These are phyloP conservation scores for Melipona bicolor DNA, from an alignment of 2,888 invertebrate species.

Conservation along the genomic window DNA sequence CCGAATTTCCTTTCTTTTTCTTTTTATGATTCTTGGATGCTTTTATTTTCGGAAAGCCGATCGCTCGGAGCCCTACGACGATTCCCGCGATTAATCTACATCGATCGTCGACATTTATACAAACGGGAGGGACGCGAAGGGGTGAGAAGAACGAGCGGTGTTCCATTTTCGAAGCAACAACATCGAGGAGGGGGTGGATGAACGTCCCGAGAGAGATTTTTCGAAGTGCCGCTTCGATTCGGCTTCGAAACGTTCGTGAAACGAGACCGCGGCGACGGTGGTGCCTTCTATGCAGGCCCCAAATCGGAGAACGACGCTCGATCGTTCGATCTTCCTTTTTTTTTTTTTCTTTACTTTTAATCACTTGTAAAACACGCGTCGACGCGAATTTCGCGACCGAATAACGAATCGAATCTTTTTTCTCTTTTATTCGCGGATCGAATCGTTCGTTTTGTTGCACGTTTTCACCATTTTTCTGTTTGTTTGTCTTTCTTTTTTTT, in stretches of 20 bases:
- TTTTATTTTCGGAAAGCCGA: constrained; percentile 32
- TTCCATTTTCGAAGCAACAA: constrained; percentile 30
- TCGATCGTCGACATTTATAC: constrained; percentile 74
- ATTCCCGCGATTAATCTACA: constrained; percentile 78
- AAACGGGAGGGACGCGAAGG: constrained; percentile 35
- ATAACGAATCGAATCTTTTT: constrained; percentile 14
- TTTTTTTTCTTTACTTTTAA: background rate
- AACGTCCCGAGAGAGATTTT: constrained; percentile 25
- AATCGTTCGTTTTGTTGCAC: background rate
- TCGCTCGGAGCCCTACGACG: constrained; percentile 69
- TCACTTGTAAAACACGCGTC: constrained; percentile 19
- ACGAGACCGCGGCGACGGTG: constrained; percentile 17
- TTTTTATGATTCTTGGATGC: background rate
- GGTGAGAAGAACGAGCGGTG: constrained; percentile 14
- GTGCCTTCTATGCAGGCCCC: background rate
- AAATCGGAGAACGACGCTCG: constrained; percentile 12
- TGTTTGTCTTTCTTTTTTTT: background rate
- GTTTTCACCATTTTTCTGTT: background rate
- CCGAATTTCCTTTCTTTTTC: background rate
- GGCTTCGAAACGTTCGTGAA: constrained; percentile 54
- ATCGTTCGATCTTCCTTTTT: background rate
- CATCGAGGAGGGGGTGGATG: constrained; percentile 15
- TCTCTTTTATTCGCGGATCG: background rate
- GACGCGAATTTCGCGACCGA: constrained; percentile 7
- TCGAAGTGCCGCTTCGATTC: constrained; percentile 42